These are phyloP conservation scores for silkworm (Bombyx mori) DNA, from an alignment of 1,140 invertebrate species.

Conservation along the genomic window DNA sequence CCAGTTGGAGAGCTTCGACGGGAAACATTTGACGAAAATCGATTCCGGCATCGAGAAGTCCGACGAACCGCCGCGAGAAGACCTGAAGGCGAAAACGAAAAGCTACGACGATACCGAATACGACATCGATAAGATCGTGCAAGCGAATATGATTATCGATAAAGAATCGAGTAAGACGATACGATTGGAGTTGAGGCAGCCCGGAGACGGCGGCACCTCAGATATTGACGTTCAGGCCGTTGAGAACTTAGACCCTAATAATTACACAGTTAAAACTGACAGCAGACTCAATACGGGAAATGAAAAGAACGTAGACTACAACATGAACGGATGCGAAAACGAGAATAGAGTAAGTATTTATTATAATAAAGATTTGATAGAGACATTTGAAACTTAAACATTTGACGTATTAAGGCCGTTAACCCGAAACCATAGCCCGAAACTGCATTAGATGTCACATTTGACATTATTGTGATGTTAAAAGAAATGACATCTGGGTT, in stretches of 20 bases:
- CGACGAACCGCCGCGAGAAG: slow-evolving; percentile 11
- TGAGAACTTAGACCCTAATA: slow-evolving; percentile 7
- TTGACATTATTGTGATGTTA: no score
- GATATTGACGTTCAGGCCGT: slow-evolving; percentile 3
- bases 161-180: slow-evolving; percentile 46
- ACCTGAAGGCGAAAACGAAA: slow-evolving; percentile 37
- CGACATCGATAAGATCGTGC: slow-evolving; percentile 23
- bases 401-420: no score
- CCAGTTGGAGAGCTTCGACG: slow-evolving; percentile 20
- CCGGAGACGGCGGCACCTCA: slow-evolving; percentile 10
- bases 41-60: slow-evolving; percentile 22
- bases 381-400: no score
- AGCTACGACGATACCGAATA: slow-evolving; percentile 16
- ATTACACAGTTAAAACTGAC: slow-evolving; percentile 4
- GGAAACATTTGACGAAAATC: slow-evolving; percentile 13
- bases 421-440: no score
- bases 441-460: no score
- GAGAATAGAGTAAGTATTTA: slow-evolving; percentile 23
- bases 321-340: slow-evolving; percentile 7
- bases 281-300: slow-evolving; percentile 4
- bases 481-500: no score
- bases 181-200: slow-evolving; percentile 43
- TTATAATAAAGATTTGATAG: no score
- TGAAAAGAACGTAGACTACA: neutral
- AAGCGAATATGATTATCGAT: slow-evolving; percentile 46